Base-by-base conservation (phyloP, 2,113 vertebrate genomes). In the Boleophthalmus pectinirostris region DNA sequence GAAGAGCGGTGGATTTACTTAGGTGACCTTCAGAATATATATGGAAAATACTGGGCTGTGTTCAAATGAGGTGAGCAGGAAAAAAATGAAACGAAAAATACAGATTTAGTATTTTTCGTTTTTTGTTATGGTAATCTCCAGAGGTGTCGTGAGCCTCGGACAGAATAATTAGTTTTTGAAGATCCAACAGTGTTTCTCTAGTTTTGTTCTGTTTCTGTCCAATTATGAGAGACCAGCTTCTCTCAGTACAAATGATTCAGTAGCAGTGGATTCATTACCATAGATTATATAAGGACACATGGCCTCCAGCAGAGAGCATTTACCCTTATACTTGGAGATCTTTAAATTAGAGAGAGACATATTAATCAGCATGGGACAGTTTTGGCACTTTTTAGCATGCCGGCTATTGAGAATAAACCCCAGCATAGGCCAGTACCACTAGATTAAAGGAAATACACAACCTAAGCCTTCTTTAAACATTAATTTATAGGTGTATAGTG, bases 1-100 rank as follows among this genome's bases (percentile, higher is more conserved):
- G 12, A 10, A 23, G 67, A 43, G 1, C 35, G 23, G 12, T 18
- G 13, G 65, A 65, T 66, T 25, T 68, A 49, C 63, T 21, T 23
- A 33, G 24, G 23, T 70, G 53, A 73, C 72, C 74, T 73, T 70
- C 16, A 38, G 29, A 24, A 46, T 60, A 25, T 60, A 25, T 58
- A 58, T 58, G 25, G 1, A 20, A 21, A 38, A 43, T 1, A 35
- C 23, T 21, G 24, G 25, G 12, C 25, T 61, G 58, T 15, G 23
- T 12, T 13, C 4, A 60, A 33, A 15, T 33, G 24, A 18, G 25
- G 25, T 20, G 58, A 16, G 24, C 24, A 25, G 23, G 13, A 13
- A 25, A 58, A 29, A 61, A 61, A 61, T 33, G 25, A 25, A 33
- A 20, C 9, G 14, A 57, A 14, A 58, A 58, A 58, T 24, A 23